These are phyloP conservation scores for Epizoanthus rinbou DNA, from an alignment of 92 coral and sea anemone species.

Conservation along the genomic window DNA sequence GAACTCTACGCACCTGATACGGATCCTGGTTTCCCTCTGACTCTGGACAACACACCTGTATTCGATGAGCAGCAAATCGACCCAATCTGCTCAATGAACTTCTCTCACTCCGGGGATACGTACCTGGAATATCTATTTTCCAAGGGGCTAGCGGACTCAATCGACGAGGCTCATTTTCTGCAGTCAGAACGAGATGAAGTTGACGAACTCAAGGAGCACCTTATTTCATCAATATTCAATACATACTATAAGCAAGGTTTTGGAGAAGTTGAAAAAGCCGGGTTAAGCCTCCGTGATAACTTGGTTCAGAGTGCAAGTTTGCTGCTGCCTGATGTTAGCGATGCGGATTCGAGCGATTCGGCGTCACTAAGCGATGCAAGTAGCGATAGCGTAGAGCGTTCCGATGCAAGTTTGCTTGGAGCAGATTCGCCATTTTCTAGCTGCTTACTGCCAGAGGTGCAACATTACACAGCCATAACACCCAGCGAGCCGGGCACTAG, in stretches of 20 bases:
- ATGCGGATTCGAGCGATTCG: slow-evolving; percentile 48
- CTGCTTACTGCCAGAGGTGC: slow-evolving; percentile 13
- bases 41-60: slow-evolving; percentile 57
- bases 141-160: slow-evolving; percentile 84
- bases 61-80: slow-evolving; percentile 66
- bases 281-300: slow-evolving; percentile 67
- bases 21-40: slow-evolving; percentile 60
- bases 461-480: slow-evolving; percentile 28
- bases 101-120: slow-evolving; percentile 80
- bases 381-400: slow-evolving; percentile 61
- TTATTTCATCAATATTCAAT: slow-evolving; percentile 84
- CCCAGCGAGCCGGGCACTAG: slow-evolving; percentile 16
- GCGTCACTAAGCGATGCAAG: slow-evolving; percentile 52
- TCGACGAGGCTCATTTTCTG: slow-evolving; percentile 65
- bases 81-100: slow-evolving; percentile 59
- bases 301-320: slow-evolving; percentile 78
- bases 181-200: slow-evolving; percentile 77
- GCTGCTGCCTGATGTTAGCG: slow-evolving; percentile 61
- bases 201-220: slow-evolving; percentile 76
- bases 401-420: slow-evolving; percentile 2
- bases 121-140: slow-evolving; percentile 85
- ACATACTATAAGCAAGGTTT: slow-evolving; percentile 72
- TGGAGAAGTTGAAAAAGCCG: slow-evolving; percentile 61
- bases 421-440: slow-evolving; percentile 10
- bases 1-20: slow-evolving; percentile 49